phyloP scores from a whole-genome alignment of 2,113 vertebrate species.

The Tachuris rubrigastra region DNA sequence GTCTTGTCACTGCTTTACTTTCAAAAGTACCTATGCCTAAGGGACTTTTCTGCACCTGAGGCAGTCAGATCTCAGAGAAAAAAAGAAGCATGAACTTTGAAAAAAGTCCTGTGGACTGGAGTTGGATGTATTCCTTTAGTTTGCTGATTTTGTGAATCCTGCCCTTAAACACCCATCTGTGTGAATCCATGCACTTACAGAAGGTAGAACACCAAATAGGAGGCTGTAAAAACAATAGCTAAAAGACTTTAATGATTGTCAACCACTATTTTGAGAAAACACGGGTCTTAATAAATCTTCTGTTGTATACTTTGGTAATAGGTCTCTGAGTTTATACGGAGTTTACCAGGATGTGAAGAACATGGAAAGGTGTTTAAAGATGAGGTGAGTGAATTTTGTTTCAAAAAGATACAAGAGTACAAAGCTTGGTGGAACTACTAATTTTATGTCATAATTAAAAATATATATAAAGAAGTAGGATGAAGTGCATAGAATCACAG shows the following conservation, averaged over 20 bases:
- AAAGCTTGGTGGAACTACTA: not conserved
- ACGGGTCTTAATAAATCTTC: not conserved
- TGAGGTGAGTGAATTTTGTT: constrained; percentile 74
- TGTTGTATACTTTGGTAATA: constrained; percentile 47
- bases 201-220: not conserved
- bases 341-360: constrained; percentile 85
- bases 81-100: not conserved
- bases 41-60: not conserved
- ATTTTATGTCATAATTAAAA: not conserved
- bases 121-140: not conserved
- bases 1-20: not conserved
- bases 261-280: not conserved
- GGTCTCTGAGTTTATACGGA: constrained; percentile 87
- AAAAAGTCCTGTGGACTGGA: not conserved
- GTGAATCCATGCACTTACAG: not conserved
- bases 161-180: not conserved
- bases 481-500: not conserved
- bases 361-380: constrained; percentile 88
- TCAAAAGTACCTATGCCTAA: not conserved
- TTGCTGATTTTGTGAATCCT: not conserved
- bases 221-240: not conserved
- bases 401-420: not conserved
- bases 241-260: not conserved
- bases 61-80: not conserved
- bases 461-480: not conserved